Percentiles rank a stretch among this genome's conserved stretches.
These are phyloP conservation scores for Neodiprion pinetum DNA, from an alignment of 1,140 invertebrate species.

Conservation along the genomic window DNA sequence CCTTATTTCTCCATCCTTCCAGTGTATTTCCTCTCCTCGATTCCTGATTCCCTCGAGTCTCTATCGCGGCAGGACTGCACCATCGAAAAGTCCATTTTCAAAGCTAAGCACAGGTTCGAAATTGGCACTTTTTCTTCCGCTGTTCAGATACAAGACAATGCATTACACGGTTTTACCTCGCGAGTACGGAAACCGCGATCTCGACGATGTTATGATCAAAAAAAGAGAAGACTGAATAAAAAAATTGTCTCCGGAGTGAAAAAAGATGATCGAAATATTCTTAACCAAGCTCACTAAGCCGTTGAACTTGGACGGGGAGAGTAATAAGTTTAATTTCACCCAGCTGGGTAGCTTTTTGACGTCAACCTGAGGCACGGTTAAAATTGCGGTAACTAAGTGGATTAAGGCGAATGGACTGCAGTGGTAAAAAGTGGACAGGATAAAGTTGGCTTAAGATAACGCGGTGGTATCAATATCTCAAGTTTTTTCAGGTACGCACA, in stretches of 20 bases:
- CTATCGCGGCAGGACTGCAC: slow-evolving; percentile 1
- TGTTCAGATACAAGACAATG: background rate
- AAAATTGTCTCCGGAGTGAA: background rate
- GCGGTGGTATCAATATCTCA: background rate
- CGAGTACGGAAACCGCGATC: background rate
- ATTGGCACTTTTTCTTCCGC: slow-evolving; percentile 42
- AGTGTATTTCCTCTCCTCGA: slow-evolving; percentile 15
- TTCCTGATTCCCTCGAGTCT: slow-evolving; percentile 10
- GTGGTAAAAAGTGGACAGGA: slow-evolving; percentile 8
- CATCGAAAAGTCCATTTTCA: slow-evolving; percentile 31
- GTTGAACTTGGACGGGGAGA: background rate
- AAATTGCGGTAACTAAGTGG: background rate
- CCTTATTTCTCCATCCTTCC: slow-evolving; percentile 21
- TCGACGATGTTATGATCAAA: background rate
- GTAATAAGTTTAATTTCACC: background rate
- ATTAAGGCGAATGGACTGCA: background rate
- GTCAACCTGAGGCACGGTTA: background rate
- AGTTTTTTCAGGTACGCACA: background rate
- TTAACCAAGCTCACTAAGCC: background rate
- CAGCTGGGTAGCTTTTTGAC: background rate
- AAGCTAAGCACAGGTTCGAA: slow-evolving; percentile 47
- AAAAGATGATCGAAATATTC: background rate
- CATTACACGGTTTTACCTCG: no score
- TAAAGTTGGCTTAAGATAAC: background rate
- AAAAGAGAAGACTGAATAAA: background rate